These are phyloP conservation scores for Frieseomelitta varia DNA, from an alignment of 1,140 invertebrate species.

Conservation along the genomic window DNA sequence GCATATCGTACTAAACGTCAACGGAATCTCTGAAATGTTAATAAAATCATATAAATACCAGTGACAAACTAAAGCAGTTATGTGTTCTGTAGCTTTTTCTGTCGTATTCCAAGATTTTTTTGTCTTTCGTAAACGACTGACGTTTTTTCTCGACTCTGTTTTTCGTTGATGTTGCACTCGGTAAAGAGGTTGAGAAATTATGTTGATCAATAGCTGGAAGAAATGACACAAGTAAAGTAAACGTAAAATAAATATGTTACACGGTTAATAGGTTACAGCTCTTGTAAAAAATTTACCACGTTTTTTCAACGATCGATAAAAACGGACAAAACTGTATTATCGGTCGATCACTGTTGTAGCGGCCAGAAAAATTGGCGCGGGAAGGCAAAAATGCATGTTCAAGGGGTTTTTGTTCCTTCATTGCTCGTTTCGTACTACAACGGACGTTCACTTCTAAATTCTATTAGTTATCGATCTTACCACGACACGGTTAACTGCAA, in stretches of 20 bases:
- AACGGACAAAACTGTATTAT: constrained; percentile 13
- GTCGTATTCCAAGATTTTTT: background rate
- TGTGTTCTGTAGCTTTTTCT: background rate
- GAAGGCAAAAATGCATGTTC: background rate
- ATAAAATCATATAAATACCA: background rate
- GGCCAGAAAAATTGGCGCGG: background rate
- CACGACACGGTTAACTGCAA: constrained; percentile 33
- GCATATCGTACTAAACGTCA: background rate
- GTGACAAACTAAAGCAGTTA: background rate
- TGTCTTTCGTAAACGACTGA: background rate
- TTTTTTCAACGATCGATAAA: background rate
- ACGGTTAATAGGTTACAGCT: no score
- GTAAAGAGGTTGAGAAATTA: background rate
- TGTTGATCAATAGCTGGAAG: background rate
- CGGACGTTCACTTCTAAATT: constrained; percentile 4
- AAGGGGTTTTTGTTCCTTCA: constrained; percentile 39
- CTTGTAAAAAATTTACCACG: constrained; percentile 10
- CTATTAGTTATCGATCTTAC: background rate
- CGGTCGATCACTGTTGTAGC: background rate
- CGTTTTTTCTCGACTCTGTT: background rate
- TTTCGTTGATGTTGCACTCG: background rate
- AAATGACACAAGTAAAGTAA: background rate
- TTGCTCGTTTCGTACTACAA: constrained; percentile 23
- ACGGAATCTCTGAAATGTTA: background rate
- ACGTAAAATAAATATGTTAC: background rate